These are phyloP conservation scores for Albula goreensis DNA, from an alignment of 2,113 vertebrate species.

Conservation along the genomic window DNA sequence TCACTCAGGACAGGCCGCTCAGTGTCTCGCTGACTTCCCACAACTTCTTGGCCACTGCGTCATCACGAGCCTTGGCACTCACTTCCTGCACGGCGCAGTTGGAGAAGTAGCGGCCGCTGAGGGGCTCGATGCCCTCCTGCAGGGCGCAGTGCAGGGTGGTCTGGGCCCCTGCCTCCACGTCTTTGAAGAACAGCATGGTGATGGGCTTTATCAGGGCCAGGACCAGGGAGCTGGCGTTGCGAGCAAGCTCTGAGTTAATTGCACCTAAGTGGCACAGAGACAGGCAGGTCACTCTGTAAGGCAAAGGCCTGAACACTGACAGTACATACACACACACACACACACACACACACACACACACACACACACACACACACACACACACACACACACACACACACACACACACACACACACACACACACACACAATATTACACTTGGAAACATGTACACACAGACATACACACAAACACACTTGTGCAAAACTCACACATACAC, in stretches of 20 bases:
- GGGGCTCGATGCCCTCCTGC: slow-evolving; percentile 53
- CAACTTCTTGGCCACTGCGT: slow-evolving; percentile 56
- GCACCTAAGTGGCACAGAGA: slow-evolving; percentile 30
- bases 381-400: background rate
- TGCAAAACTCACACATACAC: background rate
- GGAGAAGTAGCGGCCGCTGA: slow-evolving; percentile 59
- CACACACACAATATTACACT: background rate
- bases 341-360: too few species aligned
- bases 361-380: background rate
- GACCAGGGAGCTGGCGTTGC: slow-evolving; percentile 51
- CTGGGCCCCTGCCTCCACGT: slow-evolving; percentile 62
- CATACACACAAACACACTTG: background rate
- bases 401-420: background rate
- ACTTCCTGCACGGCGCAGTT: slow-evolving; percentile 49
- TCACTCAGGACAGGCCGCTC: slow-evolving; percentile 46
- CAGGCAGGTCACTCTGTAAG: background rate
- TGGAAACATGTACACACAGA: background rate
- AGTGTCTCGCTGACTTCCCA: slow-evolving; percentile 63
- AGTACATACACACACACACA: too few species aligned
- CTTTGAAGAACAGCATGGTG: slow-evolving; percentile 65
- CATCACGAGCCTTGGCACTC: slow-evolving; percentile 47
- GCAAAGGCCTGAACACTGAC: too few species aligned
- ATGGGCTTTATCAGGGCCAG: slow-evolving; percentile 54
- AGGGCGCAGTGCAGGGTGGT: slow-evolving; percentile 74
- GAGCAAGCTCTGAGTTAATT: slow-evolving; percentile 59